Percentiles rank a stretch among this genome's conserved stretches.
Conservation (phyloP, 37 sponge, comb jelly and placozoan species). For the Bolinopsis microptera region DNA sequence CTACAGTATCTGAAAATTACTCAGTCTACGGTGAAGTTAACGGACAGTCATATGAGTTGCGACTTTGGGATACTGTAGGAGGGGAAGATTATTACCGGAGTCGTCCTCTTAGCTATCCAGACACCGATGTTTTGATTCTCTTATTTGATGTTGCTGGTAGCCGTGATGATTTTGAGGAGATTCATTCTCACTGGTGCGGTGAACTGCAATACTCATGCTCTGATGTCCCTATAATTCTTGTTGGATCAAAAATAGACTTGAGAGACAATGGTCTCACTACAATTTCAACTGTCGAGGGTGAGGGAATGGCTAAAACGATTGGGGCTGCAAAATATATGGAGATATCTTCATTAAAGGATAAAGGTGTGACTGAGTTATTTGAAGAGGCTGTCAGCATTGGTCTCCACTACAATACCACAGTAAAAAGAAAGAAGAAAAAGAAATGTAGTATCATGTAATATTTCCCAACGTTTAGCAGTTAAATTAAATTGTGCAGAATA, state of each 20-base stretch:
- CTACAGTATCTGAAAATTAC: not conserved
- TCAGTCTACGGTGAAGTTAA: not conserved
- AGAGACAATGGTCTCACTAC: not conserved
- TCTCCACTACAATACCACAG: not conserved
- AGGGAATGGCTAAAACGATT: not conserved
- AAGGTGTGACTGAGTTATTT: not conserved
- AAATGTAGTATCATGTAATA: not conserved
- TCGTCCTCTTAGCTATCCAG: conserved; percentile 15
- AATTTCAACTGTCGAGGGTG: not conserved
- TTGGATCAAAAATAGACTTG: conserved; percentile 7
- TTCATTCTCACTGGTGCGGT: not conserved
- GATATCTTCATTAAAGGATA: not conserved
- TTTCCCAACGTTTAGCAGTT: too few relatives aligned
- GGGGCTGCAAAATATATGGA: conserved; percentile 2
- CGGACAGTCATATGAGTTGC: not conserved
- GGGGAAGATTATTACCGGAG: not conserved
- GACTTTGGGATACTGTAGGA: not conserved
- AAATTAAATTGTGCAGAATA: too few relatives aligned
- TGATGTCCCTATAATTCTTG: conserved; percentile 13
- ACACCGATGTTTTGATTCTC: not conserved
- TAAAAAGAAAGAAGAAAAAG: not conserved
- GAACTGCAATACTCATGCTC: not conserved
- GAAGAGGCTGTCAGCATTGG: not conserved
- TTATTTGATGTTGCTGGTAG: not conserved
- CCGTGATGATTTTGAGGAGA: not conserved